phyloP scores from a whole-genome alignment of 2,888 invertebrate genomes.

The Brachyptera putata region DNA sequence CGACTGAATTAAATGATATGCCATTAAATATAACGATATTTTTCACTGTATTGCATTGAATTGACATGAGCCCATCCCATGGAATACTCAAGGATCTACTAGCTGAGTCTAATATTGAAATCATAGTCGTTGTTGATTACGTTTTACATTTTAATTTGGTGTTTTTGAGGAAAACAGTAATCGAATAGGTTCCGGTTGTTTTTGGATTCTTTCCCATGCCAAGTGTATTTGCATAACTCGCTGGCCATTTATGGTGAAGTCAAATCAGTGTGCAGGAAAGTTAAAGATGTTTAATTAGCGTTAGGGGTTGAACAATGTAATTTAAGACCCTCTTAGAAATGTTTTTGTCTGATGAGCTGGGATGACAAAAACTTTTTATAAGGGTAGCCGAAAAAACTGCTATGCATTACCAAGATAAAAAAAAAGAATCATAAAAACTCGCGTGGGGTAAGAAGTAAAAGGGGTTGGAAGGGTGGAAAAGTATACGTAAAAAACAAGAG shows the following conservation, averaged over 20 bases:
- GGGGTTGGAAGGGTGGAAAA: constrained; percentile 22
- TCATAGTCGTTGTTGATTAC: too few species aligned
- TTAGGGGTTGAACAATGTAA: constrained; percentile 19
- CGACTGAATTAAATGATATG: too few species aligned
- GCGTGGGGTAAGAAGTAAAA: constrained; percentile 22
- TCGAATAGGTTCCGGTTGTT: too few species aligned
- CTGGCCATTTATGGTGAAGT: constrained; percentile 12
- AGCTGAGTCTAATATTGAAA: too few species aligned
- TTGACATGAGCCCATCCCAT: too few species aligned
- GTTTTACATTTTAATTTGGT: too few species aligned
- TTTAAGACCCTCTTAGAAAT: constrained; percentile 19
- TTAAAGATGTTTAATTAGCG: constrained; percentile 16
- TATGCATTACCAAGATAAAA: constrained; percentile 27
- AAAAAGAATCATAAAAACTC: constrained; percentile 27
- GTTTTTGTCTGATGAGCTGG: constrained; percentile 18
- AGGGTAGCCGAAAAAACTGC: constrained; percentile 19
- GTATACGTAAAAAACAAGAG: constrained; percentile 43
- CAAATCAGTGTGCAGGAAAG: constrained; percentile 12
- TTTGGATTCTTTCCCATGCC: too few species aligned
- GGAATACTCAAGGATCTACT: too few species aligned
- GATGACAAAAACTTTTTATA: constrained; percentile 11
- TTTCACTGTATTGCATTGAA: too few species aligned
- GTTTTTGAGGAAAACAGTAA: too few species aligned
- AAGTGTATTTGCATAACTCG: too few species aligned
- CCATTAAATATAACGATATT: too few species aligned